phyloP scores from a whole-genome alignment of 2,113 vertebrate genomes.

The Puntigrus tetrazona region DNA sequence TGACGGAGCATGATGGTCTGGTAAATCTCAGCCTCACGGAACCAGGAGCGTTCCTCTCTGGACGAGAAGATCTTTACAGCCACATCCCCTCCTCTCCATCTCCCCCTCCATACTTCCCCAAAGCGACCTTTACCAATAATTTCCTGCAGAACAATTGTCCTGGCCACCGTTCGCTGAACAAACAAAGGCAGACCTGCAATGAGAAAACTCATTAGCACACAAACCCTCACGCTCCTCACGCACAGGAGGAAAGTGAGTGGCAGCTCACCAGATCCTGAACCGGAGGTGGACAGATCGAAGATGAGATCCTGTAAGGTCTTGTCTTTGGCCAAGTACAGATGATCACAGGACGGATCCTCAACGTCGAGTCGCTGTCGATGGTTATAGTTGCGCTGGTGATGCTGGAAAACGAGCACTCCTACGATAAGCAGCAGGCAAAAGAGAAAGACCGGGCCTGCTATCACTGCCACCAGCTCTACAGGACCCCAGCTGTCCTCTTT shows the following conservation, averaged over 20 bases:
- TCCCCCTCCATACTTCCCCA: slow-evolving; percentile 95
- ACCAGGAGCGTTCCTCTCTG: slow-evolving; percentile 97
- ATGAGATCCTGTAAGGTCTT: slow-evolving; percentile 97
- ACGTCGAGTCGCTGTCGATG: slow-evolving; percentile 93
- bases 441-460: slow-evolving; percentile 91
- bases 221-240: neutral
- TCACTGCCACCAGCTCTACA: slow-evolving; percentile 94
- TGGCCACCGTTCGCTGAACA: slow-evolving; percentile 92
- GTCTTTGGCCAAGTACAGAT: slow-evolving; percentile 95
- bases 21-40: slow-evolving; percentile 96
- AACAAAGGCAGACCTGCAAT: slow-evolving; percentile 88
- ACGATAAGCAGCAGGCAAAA: slow-evolving; percentile 89
- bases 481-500: slow-evolving; percentile 82
- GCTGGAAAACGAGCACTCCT: slow-evolving; percentile 88
- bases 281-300: slow-evolving; percentile 97
- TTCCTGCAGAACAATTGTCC: slow-evolving; percentile 96
- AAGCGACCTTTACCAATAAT: slow-evolving; percentile 98
- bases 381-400: slow-evolving; percentile 93
- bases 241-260: neutral
- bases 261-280: slow-evolving; percentile 91
- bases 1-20: slow-evolving; percentile 98
- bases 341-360: slow-evolving; percentile 94
- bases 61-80: slow-evolving; percentile 99
- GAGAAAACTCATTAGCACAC: neutral
- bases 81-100: slow-evolving; percentile 94